Percentiles rank a stretch among this genome's conserved stretches.
Evolutionary conservation across 2,113 vertebrate genomes (phyloP).

Genomic region (Varanus salvator): DNA sequence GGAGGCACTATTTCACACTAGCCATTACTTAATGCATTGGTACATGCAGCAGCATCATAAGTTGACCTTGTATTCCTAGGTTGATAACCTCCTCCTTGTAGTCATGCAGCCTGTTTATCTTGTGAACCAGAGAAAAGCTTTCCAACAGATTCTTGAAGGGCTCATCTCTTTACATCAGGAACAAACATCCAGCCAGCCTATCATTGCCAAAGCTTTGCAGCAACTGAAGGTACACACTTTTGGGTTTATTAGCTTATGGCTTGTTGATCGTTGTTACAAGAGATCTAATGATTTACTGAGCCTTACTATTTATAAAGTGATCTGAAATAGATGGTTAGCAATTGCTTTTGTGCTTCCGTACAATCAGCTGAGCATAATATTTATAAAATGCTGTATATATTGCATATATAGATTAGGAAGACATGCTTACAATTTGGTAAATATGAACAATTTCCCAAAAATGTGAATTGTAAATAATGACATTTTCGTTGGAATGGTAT

Average conservation of each 20-base stretch:
- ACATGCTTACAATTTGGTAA: not conserved
- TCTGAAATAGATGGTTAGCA: not conserved
- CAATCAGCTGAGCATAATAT: not conserved
- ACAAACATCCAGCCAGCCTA: slow-evolving; percentile 95
- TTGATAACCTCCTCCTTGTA: slow-evolving; percentile 91
- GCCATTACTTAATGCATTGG: not conserved
- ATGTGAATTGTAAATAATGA: not conserved
- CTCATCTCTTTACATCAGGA: slow-evolving; percentile 88
- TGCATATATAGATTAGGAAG: not conserved
- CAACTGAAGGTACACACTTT: slow-evolving; percentile 88
- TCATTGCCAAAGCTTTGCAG: slow-evolving; percentile 91
- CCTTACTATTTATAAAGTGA: not conserved
- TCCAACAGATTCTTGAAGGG: slow-evolving; percentile 92
- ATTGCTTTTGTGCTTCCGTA: not conserved
- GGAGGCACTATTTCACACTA: slow-evolving; percentile 5
- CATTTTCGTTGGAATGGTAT: not conserved
- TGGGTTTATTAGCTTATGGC: not conserved
- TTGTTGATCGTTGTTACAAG: not conserved
- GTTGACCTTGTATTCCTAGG: slow-evolving; percentile 76
- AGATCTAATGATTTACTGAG: not conserved
- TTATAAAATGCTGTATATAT: not conserved
- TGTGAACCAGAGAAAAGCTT: slow-evolving; percentile 89
- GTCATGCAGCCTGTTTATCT: slow-evolving; percentile 94
- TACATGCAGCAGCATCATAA: not conserved
- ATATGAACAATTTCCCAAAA: not conserved